Base-by-base conservation (phyloP, 2,113 vertebrate genomes). In the Hystrix cristata region DNA sequence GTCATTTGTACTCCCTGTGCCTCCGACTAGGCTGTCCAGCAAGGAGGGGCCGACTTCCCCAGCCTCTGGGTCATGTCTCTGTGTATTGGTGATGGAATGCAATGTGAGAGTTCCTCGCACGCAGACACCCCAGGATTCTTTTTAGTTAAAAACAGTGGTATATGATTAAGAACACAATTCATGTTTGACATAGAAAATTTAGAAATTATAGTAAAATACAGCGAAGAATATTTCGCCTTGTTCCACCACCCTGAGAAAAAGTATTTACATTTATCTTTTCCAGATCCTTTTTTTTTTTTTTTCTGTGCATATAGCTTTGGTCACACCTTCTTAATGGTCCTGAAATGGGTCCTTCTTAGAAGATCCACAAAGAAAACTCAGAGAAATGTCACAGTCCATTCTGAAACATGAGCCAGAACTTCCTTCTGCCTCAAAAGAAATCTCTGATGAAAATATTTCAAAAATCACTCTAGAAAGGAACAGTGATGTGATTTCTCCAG, bases 361-460 rank as follows among this genome's bases (percentile, higher is more conserved):
- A 95, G 31, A 81, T 60, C 19, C 46, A 60, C 93, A 90, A 94
- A 92, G 69, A 93, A 91, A 91, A 83, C 69, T 72, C 27, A 60
- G 74, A 53, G 25, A 94, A 92, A 93, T 93, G 59, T 87, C 87
- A 74, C 14, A 57, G 60, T 59, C 62, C 31, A 65, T 59, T 90
- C 87, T 55, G 72, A 90, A 72, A n/a, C 74, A 71, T 11, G 38
- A 95, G 57, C 43, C 43, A 78, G 60, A 62, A 25, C 2, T 96
- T 84, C 74, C 43, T 89, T 69, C 31, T 46, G 53, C 38, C 84
- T 90, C 51, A 13, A 79, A 94, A 83, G 79, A 81, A 95, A 12
- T 80, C 53, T 71, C 57, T 76, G 65, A 76, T 65, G 29, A 11
- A 81, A 95, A 92, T 87, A 80, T 71, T 95, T 96, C 79, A 64